Percentiles rank a stretch among this genome's conserved stretches.
phyloP scores from a whole-genome alignment of 2,113 vertebrate genomes.

The Calidris pugnax region DNA sequence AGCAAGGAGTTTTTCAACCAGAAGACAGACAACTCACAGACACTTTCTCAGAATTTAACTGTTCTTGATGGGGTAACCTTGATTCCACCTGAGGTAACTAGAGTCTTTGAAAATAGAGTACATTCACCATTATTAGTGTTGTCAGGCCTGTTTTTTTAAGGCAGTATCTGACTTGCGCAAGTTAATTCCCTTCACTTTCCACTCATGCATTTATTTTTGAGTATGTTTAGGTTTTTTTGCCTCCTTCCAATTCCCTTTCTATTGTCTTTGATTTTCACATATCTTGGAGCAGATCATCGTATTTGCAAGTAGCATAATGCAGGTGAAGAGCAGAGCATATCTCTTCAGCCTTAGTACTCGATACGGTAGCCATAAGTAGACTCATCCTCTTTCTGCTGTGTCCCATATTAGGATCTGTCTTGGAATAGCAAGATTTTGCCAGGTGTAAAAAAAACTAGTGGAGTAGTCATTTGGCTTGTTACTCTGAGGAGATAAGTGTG shows the following conservation, averaged over 20 bases:
- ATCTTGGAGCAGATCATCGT: neutral
- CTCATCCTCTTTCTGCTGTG: neutral
- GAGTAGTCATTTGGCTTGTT: neutral
- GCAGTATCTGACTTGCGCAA: neutral
- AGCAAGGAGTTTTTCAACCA: neutral
- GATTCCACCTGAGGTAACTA: neutral
- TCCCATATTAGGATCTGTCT: neutral
- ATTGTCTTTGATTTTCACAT: neutral
- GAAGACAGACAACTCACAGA: neutral
- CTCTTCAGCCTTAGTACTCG: neutral
- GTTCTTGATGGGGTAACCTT: neutral
- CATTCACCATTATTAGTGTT: neutral
- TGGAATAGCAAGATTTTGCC: neutral
- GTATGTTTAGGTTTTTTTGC: neutral
- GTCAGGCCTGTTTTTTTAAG: neutral
- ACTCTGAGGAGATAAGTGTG: neutral
- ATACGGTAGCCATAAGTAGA: neutral
- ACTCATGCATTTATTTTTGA: neutral
- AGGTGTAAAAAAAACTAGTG: neutral
- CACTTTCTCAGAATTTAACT: neutral
- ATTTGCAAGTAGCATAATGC: fast-evolving
- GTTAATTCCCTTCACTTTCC: neutral
- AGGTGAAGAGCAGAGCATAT: neutral
- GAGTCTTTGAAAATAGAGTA: neutral
- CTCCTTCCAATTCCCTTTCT: neutral